phyloP scores from a whole-genome alignment of 2,888 invertebrate species.

The Xanthia togata region DNA sequence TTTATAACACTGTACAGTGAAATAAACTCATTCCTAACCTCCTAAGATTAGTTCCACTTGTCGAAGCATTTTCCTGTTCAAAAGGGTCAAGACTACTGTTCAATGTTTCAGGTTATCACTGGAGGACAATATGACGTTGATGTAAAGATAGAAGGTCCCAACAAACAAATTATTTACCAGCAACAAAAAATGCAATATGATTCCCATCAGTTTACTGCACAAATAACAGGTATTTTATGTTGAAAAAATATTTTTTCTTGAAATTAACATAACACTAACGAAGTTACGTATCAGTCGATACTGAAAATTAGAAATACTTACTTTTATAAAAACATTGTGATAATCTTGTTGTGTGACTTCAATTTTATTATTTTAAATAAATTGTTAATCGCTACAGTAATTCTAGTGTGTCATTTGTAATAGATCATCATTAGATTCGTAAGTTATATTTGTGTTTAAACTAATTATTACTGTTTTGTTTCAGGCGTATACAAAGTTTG shows the following conservation, averaged over 20 bases:
- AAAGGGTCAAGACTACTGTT: not conserved
- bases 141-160: slow-evolving; percentile 96
- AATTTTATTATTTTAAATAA: not conserved
- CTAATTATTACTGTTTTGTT: slow-evolving; percentile 63
- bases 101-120: slow-evolving; percentile 95
- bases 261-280: not conserved
- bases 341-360: not conserved
- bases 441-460: too few species aligned
- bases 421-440: not conserved
- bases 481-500: slow-evolving; percentile 96
- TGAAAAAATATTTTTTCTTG: not conserved
- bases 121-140: slow-evolving; percentile 99
- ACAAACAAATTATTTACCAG: slow-evolving; percentile 96
- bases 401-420: not conserved
- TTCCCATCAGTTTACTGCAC: slow-evolving; percentile 95
- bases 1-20: not conserved
- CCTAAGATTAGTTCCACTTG: slow-evolving; percentile 11
- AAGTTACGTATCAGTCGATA: not conserved
- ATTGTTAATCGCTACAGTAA: not conserved
- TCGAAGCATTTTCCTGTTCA: slow-evolving; percentile 38
- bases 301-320: not conserved
- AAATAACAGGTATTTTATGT: slow-evolving; percentile 83
- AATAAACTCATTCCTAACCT: slow-evolving; percentile 41
- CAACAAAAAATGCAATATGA: slow-evolving; percentile 99
- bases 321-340: not conserved